Evolutionary conservation across 92 coral and sea anemone species (phyloP), one percentile per base, ranked within the genome.

Genomic region (Zoanthus gigantus): DNA sequence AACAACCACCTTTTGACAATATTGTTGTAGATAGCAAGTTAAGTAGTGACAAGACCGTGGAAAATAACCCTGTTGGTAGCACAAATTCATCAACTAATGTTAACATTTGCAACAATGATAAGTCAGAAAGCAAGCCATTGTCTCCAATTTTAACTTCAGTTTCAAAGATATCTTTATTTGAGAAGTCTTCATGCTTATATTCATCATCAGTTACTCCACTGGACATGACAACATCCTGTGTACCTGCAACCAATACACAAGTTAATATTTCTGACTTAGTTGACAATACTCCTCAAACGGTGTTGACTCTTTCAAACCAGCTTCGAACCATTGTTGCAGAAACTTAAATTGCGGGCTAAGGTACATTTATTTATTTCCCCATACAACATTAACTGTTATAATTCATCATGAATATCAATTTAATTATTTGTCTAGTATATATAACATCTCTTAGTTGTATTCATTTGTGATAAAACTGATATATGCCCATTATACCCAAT

Each of bases 251-350:
- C 11, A 48, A 66, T 18, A 71, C 85, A 15, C 57, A 5, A 1
- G 28, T 63, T 28, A 32, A 66, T 10, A 81, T 65, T 42, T 14
- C 71, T 66, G 85, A 81, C 74, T 81, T 81, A 65, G 85, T 50
- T 2, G 85, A 65, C 61, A 81, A 18, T 81, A 7, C 74, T 23
- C 46, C 82, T n/a, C 53, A 77, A 13, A 34, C 75, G 66, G 34
- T 30, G 34, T 67, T 71, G 29, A 66, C 61, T 28, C 18, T 81
- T 71, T 17, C 85, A 47, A 46, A 47, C 45, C 75, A 47, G 60
- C 61, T 68, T 4, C 61, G 23, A 67, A 54, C 75, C 4, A 81
- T 81, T 66, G 85, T 31, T 66, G 85, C 85, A 13, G 85, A 81
- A 30, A 66, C 61, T 66, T 80, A 78, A 14, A 10, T 14, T 17